Conservation (phyloP, 1,140 invertebrate species). For the Fragariocoptes setiger region DNA sequence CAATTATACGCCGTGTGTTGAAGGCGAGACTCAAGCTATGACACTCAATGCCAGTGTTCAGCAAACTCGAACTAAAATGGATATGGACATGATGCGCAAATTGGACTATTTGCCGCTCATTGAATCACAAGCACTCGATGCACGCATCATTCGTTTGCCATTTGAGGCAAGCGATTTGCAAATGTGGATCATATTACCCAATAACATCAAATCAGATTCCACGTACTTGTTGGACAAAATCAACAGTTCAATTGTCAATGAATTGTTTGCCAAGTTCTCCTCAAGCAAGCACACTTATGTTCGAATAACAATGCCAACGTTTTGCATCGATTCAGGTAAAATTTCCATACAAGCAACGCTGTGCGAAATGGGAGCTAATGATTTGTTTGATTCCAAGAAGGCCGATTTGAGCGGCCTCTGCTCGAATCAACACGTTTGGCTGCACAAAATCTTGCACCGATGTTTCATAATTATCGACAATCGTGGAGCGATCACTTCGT, state of each 20-base stretch:
- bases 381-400: slow-evolving; percentile 3
- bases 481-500: slow-evolving; percentile 1
- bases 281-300: not conserved
- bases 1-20: not conserved
- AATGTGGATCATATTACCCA: slow-evolving; percentile 5
- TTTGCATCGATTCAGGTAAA: slow-evolving; percentile 5
- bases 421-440: not conserved
- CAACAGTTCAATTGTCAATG: not conserved
- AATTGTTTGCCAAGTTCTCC: not conserved
- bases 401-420: slow-evolving; percentile 4
- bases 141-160: slow-evolving; percentile 2
- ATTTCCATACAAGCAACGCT: slow-evolving; percentile 5
- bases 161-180: slow-evolving; percentile 6
- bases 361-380: slow-evolving; percentile 6
- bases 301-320: slow-evolving; percentile 4
- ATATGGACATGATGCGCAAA: slow-evolving; percentile 6
- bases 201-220: not conserved
- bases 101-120: slow-evolving; percentile 1
- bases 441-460: slow-evolving; percentile 6
- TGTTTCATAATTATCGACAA: slow-evolving; percentile 6
- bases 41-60: not conserved
- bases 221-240: slow-evolving; percentile 3
- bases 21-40: not conserved
- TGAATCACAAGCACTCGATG: slow-evolving; percentile 1
- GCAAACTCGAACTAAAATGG: not conserved